Percentiles rank a stretch among this genome's conserved stretches.
Conservation (phyloP, 2,113 vertebrate genomes). For the Cettia cetti region DNA sequence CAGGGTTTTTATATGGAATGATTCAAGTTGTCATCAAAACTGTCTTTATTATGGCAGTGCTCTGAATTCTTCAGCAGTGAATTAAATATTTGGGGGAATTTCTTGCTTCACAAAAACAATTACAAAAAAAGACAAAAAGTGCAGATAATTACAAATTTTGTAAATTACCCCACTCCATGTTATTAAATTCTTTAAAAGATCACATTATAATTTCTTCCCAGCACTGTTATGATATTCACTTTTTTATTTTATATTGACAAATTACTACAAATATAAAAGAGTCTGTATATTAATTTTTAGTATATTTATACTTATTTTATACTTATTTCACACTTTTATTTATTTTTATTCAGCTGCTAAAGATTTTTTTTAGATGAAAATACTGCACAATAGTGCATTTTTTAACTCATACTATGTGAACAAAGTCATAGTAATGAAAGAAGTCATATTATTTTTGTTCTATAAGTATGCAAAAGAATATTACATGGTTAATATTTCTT, state of each 20-base stretch:
- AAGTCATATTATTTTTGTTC: not conserved
- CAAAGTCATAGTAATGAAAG: not conserved
- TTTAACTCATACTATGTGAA: not conserved
- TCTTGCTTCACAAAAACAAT: not conserved
- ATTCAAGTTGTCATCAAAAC: not conserved
- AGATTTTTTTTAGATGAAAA: not conserved
- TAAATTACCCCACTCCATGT: not conserved
- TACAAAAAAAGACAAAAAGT: not conserved
- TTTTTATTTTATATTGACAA: not conserved
- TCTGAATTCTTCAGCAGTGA: not conserved
- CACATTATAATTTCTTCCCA: not conserved
- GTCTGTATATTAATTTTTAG: not conserved
- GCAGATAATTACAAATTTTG: not conserved
- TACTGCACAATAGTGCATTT: not conserved
- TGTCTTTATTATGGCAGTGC: not conserved
- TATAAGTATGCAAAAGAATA: not conserved
- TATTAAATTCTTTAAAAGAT: not conserved
- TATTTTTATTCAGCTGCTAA: not conserved
- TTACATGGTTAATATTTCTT: not conserved
- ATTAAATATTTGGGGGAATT: not conserved
- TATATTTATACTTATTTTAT: not conserved
- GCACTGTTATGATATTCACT: fast-evolving
- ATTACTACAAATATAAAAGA: not conserved
- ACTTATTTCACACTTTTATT: not conserved
- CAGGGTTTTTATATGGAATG: not conserved